These are phyloP conservation scores for Phenganax stokvisi DNA, from an alignment of 92 coral and sea anemone species.

Conservation along the genomic window DNA sequence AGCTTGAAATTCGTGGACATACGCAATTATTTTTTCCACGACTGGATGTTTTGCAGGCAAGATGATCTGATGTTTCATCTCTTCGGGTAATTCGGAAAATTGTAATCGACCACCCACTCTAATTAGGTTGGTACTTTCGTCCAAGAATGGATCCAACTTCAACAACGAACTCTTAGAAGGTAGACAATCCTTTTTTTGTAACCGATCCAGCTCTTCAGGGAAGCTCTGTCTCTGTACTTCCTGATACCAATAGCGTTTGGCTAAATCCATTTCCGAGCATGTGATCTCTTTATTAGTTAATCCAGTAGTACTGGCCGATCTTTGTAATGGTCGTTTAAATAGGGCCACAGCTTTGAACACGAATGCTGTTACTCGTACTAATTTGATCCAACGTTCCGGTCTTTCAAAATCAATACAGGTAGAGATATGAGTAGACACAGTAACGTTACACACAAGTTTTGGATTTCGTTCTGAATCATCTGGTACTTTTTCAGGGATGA, in stretches of 20 bases:
- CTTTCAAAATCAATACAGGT: neutral
- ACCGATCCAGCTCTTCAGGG: constrained; percentile 22
- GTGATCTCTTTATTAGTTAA: neutral
- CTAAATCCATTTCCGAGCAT: neutral
- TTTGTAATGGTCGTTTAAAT: constrained; percentile 21
- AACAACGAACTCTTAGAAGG: constrained; percentile 30
- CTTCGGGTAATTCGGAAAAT: constrained; percentile 38
- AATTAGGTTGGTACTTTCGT: neutral
- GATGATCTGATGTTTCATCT: constrained; percentile 29
- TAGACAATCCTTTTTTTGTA: neutral
- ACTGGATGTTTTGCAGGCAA: constrained; percentile 6
- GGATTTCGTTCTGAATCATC: neutral
- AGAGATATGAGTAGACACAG: neutral
- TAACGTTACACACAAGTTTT: neutral
- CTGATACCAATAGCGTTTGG: constrained; percentile 22
- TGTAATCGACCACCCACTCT: constrained; percentile 36
- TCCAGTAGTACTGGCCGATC: neutral
- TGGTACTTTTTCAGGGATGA: no score
- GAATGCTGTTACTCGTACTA: constrained; percentile 41
- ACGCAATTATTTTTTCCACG: constrained; percentile 7
- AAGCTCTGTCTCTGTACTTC: constrained; percentile 32
- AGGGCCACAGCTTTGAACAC: constrained; percentile 35
- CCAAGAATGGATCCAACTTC: neutral
- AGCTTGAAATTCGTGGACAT: neutral
- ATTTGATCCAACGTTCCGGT: constrained; percentile 27